Percentiles rank a stretch among this genome's conserved stretches.
phyloP scores from a whole-genome alignment of 2,797 vertebrate genomes.

The Enteromius treurensis region DNA sequence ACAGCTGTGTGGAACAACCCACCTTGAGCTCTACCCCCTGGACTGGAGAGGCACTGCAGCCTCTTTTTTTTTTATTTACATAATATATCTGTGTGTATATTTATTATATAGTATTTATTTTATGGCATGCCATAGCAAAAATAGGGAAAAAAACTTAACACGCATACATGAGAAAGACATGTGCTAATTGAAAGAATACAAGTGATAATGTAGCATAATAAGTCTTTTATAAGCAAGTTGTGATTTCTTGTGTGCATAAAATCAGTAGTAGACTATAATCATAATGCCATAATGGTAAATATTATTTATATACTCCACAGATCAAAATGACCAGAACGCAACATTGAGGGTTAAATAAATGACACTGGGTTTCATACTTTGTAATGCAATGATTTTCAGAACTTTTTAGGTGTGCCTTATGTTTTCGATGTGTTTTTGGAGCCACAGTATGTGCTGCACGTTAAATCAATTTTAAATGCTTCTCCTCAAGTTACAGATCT shows the following conservation, averaged over 20 bases:
- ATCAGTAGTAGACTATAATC: background rate
- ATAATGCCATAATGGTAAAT: background rate
- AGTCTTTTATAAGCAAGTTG: background rate
- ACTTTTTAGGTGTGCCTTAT: slow-evolving; percentile 1
- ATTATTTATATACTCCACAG: background rate
- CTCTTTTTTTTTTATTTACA: too few species aligned
- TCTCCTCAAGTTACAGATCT: slow-evolving; percentile 13
- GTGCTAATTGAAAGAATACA: background rate
- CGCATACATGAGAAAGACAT: too few species aligned
- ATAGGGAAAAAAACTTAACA: too few species aligned
- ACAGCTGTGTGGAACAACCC: background rate
- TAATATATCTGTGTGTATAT: too few species aligned
- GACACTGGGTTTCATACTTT: background rate
- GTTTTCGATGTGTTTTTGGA: background rate
- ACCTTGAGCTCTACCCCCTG: slow-evolving; percentile 9
- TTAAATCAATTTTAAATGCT: slow-evolving; percentile 26
- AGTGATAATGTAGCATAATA: background rate
- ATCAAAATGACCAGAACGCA: background rate
- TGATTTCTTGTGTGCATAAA: background rate
- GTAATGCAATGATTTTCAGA: slow-evolving; percentile 5
- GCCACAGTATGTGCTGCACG: background rate
- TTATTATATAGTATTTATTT: too few species aligned
- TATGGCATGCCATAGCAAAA: too few species aligned
- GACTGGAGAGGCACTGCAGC: slow-evolving; percentile 7
- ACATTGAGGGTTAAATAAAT: background rate